phyloP scores from a whole-genome alignment of 2,888 invertebrate genomes.

The Phyllotreta striolata region DNA sequence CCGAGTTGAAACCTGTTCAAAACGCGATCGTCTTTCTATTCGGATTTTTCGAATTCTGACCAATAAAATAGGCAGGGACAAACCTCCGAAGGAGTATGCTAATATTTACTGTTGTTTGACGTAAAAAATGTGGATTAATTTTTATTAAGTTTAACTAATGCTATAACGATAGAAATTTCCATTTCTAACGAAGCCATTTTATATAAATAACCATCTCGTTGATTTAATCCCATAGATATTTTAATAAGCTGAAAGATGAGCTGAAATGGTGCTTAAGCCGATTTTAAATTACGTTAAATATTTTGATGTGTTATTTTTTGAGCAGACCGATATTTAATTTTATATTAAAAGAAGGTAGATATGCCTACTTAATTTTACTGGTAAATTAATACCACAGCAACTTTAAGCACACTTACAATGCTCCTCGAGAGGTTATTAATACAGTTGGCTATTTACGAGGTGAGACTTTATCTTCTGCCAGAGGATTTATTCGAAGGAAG shows the following conservation, averaged over 20 bases:
- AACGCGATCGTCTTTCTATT: too few species aligned
- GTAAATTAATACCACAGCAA: too few species aligned
- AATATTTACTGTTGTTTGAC: constrained; percentile 13
- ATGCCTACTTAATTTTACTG: too few species aligned
- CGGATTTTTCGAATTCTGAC: too few species aligned
- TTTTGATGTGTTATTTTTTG: too few species aligned
- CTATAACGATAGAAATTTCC: constrained; percentile 15
- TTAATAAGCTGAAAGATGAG: background rate
- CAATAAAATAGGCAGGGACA: too few species aligned
- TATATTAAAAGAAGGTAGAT: too few species aligned
- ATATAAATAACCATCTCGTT: constrained; percentile 16
- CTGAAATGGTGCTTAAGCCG: too few species aligned
- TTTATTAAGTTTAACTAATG: constrained; percentile 14
- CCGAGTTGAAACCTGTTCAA: too few species aligned
- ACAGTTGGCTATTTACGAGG: constrained; percentile 14
- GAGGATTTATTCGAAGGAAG: constrained; percentile 18
- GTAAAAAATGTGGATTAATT: constrained; percentile 15
- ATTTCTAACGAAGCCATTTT: constrained; percentile 16
- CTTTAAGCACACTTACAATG: constrained; percentile 15
- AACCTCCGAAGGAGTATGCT: background rate
- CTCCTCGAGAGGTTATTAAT: constrained; percentile 21
- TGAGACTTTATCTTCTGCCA: constrained; percentile 21
- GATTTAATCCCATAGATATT: constrained; percentile 14
- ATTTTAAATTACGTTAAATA: too few species aligned
- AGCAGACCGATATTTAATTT: too few species aligned